Evolutionary conservation across 2,113 vertebrate genomes (phyloP).

Genomic region (Petrocephalus microphthalmus): DNA sequence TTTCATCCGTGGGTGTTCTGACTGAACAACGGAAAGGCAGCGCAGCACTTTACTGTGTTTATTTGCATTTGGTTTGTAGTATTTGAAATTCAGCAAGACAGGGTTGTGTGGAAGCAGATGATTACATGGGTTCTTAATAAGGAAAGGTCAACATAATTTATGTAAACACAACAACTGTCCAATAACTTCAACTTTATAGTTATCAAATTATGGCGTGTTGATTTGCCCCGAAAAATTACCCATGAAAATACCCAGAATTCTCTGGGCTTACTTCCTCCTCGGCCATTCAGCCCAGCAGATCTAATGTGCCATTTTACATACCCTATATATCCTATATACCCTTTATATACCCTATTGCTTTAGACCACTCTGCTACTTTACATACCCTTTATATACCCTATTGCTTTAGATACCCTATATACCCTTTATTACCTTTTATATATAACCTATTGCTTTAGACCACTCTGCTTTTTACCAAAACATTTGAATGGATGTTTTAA

Average conservation of each 20-base stretch:
- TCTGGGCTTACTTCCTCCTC: background rate
- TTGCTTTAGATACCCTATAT: background rate
- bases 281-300: background rate
- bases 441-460: background rate
- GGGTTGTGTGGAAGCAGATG: background rate
- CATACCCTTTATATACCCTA: background rate
- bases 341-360: background rate
- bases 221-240: background rate
- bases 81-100: background rate
- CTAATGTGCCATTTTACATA: background rate
- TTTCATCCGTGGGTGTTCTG: background rate
- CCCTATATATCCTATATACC: background rate
- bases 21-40: background rate
- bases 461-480: constrained; percentile 6
- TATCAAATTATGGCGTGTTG: background rate
- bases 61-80: background rate
- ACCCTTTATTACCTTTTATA: background rate
- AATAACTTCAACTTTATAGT: background rate
- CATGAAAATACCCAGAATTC: background rate
- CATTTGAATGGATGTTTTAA: background rate
- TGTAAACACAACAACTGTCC: background rate
- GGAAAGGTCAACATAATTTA: background rate
- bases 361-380: too few relatives aligned
- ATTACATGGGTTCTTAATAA: background rate
- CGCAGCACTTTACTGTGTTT: background rate